Percentiles rank a stretch among this genome's conserved stretches.
These are phyloP conservation scores for Callimico goeldii DNA, from an alignment of 2,797 vertebrate species.

Conservation along the genomic window DNA sequence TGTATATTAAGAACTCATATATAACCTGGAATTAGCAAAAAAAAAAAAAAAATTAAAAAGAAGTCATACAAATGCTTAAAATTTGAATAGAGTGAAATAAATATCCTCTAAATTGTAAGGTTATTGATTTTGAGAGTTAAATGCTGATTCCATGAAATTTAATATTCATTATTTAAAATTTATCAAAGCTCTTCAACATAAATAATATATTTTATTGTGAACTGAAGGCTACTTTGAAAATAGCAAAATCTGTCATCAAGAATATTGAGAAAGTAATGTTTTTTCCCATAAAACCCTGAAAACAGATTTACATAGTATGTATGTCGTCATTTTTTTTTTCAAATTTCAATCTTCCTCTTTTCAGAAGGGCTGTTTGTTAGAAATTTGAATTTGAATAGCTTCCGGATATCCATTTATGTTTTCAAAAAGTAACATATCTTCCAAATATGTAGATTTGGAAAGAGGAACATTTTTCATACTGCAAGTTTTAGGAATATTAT, in stretches of 20 bases:
- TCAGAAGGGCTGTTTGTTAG: neutral
- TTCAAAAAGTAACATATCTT: neutral
- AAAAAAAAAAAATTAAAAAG: no score
- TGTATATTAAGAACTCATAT: fast-evolving
- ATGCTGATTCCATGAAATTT: neutral
- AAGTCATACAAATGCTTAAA: neutral
- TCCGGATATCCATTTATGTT: neutral
- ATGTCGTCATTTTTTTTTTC: neutral
- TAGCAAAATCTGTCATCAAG: neutral
- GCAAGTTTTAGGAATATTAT: neutral
- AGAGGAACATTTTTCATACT: neutral
- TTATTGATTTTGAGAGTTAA: no score
- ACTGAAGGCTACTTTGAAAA: neutral
- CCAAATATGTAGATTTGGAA: neutral
- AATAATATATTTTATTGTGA: neutral
- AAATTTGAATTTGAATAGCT: constrained; percentile 1
- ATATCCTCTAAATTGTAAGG: neutral
- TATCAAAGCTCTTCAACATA: neutral
- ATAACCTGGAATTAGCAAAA: no score
- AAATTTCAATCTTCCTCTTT: neutral
- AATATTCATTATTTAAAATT: neutral
- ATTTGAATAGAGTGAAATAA: neutral
- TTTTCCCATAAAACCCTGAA: neutral
- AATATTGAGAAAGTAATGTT: neutral
- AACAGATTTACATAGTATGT: neutral